Evolutionary conservation across 2,113 vertebrate genomes (phyloP).

Genomic region (Eudyptes chrysolophus): DNA sequence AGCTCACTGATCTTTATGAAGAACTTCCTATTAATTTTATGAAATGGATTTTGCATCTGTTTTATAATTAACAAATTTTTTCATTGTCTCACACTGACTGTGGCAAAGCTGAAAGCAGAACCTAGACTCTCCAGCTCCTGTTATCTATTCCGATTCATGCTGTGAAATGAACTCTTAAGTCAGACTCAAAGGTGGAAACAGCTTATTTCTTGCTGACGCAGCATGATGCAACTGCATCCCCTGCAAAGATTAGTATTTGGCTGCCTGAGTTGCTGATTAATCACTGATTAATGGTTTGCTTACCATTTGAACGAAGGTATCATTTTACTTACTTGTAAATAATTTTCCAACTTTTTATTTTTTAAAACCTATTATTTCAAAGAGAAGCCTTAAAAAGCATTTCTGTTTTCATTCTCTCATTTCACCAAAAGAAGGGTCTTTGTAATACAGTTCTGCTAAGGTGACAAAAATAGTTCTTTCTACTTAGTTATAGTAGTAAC

Average conservation of each 20-base stretch:
- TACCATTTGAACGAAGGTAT: neutral
- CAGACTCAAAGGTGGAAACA: neutral
- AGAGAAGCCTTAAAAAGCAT: neutral
- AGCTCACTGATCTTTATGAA: neutral
- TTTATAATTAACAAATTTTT: neutral
- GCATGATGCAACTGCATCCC: neutral
- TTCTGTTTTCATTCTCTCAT: neutral
- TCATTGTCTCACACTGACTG: neutral
- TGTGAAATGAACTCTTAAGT: neutral
- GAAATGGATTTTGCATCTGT: neutral
- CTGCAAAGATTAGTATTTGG: neutral
- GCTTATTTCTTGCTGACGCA: neutral
- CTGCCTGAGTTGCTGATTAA: neutral
- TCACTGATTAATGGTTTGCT: neutral
- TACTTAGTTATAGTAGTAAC: neutral
- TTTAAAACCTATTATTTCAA: neutral
- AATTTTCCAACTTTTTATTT: neutral
- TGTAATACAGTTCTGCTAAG: neutral
- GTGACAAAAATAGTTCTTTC: neutral
- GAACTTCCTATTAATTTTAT: neutral
- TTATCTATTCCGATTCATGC: neutral
- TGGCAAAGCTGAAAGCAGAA: neutral
- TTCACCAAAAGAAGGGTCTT: neutral
- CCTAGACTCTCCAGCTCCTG: neutral
- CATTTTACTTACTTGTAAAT: neutral